Conservation (phyloP, 2,888 invertebrate genomes). For the Oconnorella tubifera region DNA sequence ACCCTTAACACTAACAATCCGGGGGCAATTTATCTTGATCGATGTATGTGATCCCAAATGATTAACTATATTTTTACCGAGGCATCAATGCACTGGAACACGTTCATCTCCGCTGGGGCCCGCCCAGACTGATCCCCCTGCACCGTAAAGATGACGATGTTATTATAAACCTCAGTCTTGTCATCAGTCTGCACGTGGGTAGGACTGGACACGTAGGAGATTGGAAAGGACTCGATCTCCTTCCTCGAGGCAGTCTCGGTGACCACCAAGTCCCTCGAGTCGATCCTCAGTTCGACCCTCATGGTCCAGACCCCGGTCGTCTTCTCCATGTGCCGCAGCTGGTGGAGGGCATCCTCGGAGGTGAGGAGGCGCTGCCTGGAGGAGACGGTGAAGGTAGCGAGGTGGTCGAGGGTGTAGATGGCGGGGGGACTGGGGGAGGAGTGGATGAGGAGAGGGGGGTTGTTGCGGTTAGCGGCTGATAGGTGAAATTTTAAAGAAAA, state of each 20-base stretch:
- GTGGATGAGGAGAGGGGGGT: background rate
- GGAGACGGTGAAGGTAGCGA: constrained; percentile 11
- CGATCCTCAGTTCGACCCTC: constrained; percentile 9
- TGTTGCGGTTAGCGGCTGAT: background rate
- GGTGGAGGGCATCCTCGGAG: constrained; percentile 14
- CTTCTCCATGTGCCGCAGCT: constrained; percentile 11
- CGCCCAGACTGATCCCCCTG: constrained; percentile 8
- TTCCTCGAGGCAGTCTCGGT: constrained; percentile 11
- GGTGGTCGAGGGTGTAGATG: constrained; percentile 16
- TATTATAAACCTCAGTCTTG: constrained; percentile 10
- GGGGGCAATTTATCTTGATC: background rate
- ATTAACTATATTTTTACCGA: constrained; percentile 1
- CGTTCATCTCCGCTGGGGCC: constrained; percentile 13
- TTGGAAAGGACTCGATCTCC: constrained; percentile 15
- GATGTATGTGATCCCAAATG: background rate
- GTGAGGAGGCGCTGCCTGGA: constrained; percentile 8
- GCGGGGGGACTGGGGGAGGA: constrained; percentile 8
- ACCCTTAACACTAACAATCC: no score
- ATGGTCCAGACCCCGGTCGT: constrained; percentile 17
- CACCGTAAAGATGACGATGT: constrained; percentile 18
- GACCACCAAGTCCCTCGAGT: constrained; percentile 13
- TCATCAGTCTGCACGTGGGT: background rate
- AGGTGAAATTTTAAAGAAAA: no score
- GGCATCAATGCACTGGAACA: constrained; percentile 12
- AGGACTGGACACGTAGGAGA: constrained; percentile 4